These are phyloP conservation scores for Carabus problematicus DNA, from an alignment of 2,888 invertebrate species.

Conservation along the genomic window DNA sequence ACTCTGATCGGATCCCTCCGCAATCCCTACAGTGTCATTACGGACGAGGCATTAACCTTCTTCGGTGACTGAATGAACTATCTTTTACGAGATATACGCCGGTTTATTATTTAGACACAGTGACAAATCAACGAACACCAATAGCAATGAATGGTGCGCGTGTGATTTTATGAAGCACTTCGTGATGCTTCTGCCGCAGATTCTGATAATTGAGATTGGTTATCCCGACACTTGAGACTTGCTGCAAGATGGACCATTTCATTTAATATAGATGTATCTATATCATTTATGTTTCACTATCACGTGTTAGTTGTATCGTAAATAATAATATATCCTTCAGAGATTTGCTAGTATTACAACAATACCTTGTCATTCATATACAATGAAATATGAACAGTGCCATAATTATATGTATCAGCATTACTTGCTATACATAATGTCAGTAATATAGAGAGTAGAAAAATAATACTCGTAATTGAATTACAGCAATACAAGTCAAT, in stretches of 20 bases:
- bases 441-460: no score
- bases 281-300: constrained; percentile 15
- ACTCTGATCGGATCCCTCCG: neutral
- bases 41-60: constrained; percentile 31
- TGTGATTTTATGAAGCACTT: constrained; percentile 30
- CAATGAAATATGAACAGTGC: no score
- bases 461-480: no score
- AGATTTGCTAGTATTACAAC: no score
- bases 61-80: constrained; percentile 33
- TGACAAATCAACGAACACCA: constrained; percentile 31
- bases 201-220: constrained; percentile 34
- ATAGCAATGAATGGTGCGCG: constrained; percentile 28
- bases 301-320: no score
- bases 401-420: no score
- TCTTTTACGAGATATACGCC: constrained; percentile 31
- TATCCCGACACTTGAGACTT: neutral
- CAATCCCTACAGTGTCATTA: constrained; percentile 23
- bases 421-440: no score
- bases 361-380: no score
- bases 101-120: constrained; percentile 38
- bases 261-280: constrained; percentile 8
- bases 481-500: no score
- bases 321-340: no score
- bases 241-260: constrained; percentile 7
- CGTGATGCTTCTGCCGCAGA: constrained; percentile 7